These are phyloP conservation scores for Myrmecophaga tridactyla DNA, from an alignment of 2,113 vertebrate species.

Conservation along the genomic window DNA sequence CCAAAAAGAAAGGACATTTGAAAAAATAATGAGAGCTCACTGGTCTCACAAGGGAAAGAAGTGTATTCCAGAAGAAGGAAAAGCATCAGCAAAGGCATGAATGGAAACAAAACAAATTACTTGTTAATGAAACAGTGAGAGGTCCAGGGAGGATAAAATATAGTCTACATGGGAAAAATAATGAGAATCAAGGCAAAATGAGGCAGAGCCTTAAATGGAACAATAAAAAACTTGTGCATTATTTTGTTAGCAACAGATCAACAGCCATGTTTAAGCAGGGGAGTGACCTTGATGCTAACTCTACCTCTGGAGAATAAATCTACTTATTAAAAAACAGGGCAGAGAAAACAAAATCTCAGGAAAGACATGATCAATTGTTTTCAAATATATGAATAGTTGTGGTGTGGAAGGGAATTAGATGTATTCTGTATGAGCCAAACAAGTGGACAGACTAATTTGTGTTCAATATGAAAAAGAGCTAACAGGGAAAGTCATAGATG, in stretches of 20 bases:
- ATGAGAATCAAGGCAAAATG: not conserved
- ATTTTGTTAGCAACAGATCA: not conserved
- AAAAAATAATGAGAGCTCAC: not conserved
- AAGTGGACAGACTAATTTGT: not conserved
- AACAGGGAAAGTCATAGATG: not conserved
- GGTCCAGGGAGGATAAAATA: not conserved
- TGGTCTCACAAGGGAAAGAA: not conserved
- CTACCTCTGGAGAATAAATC: not conserved
- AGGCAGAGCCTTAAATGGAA: not conserved
- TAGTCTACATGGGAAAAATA: not conserved
- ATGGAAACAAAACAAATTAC: conserved; percentile 8
- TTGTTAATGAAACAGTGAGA: conserved; percentile 6
- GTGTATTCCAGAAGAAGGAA: not conserved
- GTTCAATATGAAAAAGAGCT: not conserved
- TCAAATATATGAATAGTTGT: not conserved
- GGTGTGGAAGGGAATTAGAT: not conserved
- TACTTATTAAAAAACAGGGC: not conserved
- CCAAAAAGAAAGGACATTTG: not conserved
- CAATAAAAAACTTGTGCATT: not conserved
- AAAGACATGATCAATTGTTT: not conserved
- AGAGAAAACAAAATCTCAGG: not conserved
- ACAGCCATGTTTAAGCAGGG: not conserved
- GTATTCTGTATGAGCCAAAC: not conserved
- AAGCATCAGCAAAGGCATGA: not conserved
- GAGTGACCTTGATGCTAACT: not conserved